Conservation (phyloP, 2,113 vertebrate species). For the Aldabrachelys gigantea region DNA sequence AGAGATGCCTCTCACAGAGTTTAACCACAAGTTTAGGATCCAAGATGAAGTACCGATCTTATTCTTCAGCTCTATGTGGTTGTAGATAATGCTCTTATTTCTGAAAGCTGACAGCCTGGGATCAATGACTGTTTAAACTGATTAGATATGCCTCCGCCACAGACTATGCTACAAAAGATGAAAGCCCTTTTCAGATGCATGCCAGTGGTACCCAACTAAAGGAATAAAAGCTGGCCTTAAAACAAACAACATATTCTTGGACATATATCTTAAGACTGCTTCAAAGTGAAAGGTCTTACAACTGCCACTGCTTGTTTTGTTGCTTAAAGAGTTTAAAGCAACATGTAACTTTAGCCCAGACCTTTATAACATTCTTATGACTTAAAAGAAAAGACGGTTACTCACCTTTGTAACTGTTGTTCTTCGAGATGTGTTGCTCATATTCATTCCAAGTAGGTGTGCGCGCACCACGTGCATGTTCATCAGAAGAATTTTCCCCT, state of each 20-base stretch:
- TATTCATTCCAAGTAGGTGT: too few relatives aligned
- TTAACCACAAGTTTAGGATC: neutral
- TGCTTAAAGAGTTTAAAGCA: slow-evolving; percentile 35
- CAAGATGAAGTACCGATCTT: neutral
- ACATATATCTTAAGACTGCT: slow-evolving; percentile 65
- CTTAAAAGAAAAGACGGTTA: too few relatives aligned
- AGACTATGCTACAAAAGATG: slow-evolving; percentile 31
- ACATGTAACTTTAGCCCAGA: slow-evolving; percentile 37
- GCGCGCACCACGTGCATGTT: too few relatives aligned
- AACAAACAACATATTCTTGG: slow-evolving; percentile 52
- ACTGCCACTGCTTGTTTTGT: slow-evolving; percentile 25
- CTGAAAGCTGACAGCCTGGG: slow-evolving; percentile 48
- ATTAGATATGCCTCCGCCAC: slow-evolving; percentile 47
- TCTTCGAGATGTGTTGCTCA: too few relatives aligned
- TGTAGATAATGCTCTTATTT: slow-evolving; percentile 49
- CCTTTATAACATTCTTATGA: neutral
- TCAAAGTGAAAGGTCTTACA: slow-evolving; percentile 8
- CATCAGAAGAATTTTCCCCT: too few relatives aligned
- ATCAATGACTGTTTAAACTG: slow-evolving; percentile 41
- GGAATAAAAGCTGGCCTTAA: slow-evolving; percentile 55
- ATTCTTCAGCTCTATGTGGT: slow-evolving; percentile 6
- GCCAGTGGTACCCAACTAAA: slow-evolving; percentile 25
- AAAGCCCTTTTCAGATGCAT: slow-evolving; percentile 57
- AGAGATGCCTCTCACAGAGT: neutral
- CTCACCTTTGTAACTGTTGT: too few relatives aligned